A percentile compares a stretch with the other conserved stretches of the same genome.
phyloP scores from a whole-genome alignment of 2,888 invertebrate species.

The Nephrotoma guestfalica region DNA sequence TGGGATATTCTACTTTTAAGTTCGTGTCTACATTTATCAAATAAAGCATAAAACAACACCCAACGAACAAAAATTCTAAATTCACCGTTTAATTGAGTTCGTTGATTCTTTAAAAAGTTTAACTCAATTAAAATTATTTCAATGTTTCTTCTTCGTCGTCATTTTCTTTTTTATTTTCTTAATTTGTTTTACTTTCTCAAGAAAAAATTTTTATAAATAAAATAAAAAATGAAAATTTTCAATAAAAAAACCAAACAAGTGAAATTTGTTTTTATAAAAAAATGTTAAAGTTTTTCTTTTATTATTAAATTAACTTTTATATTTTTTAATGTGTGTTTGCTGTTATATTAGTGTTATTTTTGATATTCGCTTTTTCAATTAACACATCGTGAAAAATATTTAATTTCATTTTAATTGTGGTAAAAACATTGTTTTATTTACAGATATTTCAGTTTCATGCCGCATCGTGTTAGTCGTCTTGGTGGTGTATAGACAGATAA shows the following conservation, averaged over 20 bases:
- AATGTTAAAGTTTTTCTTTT: not conserved
- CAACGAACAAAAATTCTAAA: not conserved
- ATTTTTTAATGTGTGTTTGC: not conserved
- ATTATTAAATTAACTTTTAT: not conserved
- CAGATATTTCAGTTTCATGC: too few relatives aligned
- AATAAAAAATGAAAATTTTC: not conserved
- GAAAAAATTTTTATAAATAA: not conserved
- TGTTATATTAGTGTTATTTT: not conserved
- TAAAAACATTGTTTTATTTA: not conserved
- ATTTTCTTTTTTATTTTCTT: not conserved
- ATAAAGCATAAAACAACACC: not conserved
- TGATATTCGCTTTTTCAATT: not conserved
- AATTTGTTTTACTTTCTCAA: not conserved
- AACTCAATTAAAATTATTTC: not conserved
- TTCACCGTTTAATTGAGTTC: not conserved
- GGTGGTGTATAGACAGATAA: too few relatives aligned
- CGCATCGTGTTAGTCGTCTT: too few relatives aligned
- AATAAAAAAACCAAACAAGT: not conserved
- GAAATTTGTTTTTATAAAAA: not conserved
- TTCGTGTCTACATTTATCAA: not conserved
- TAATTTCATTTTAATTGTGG: not conserved
- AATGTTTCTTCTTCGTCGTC: not conserved
- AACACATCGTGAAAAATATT: not conserved
- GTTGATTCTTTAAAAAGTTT: not conserved
- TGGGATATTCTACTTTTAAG: not conserved